A percentile compares a stretch with the other conserved stretches of the same genome.
Conservation (phyloP, 2,113 vertebrate genomes). For the Mastomys coucha region DNA sequence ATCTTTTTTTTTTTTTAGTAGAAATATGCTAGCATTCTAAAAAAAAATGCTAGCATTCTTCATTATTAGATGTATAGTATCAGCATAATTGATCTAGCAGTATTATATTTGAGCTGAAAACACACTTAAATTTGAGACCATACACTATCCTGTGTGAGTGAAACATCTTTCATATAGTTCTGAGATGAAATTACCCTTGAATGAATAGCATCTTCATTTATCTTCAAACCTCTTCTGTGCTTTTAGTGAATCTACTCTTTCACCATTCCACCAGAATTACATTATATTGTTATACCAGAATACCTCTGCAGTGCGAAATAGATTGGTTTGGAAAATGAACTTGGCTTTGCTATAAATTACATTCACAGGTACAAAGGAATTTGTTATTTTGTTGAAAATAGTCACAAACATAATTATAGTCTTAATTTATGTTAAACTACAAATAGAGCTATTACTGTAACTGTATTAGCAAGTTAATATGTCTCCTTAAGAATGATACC, state of each 20-base stretch:
- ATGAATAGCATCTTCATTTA: slow-evolving; percentile 99
- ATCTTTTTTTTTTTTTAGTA: slow-evolving; percentile 79
- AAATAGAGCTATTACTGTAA: slow-evolving; percentile 98
- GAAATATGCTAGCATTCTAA: slow-evolving; percentile 86
- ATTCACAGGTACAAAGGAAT: slow-evolving; percentile 97
- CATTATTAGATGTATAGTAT: slow-evolving; percentile 87
- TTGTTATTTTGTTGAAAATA: slow-evolving; percentile 99
- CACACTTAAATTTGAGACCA: slow-evolving; percentile 86
- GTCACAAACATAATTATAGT: slow-evolving; percentile 98
- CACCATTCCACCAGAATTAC: slow-evolving; percentile 92
- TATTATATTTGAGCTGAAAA: slow-evolving; percentile 84
- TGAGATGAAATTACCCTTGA: slow-evolving; percentile 98
- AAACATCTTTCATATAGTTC: slow-evolving; percentile 96
- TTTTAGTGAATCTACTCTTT: slow-evolving; percentile 94
- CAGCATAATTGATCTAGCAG: slow-evolving; percentile 87
- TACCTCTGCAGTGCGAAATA: slow-evolving; percentile 94
- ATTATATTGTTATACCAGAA: slow-evolving; percentile 96
- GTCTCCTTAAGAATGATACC: slow-evolving; percentile 96
- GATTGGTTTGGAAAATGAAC: slow-evolving; percentile 98
- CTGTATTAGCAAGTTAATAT: slow-evolving; percentile 97
- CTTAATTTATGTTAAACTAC: slow-evolving; percentile 99
- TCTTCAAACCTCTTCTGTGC: slow-evolving; percentile 95
- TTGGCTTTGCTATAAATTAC: slow-evolving; percentile 99
- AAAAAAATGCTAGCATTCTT: slow-evolving; percentile 86
- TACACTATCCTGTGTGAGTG: slow-evolving; percentile 84